These are phyloP conservation scores for Oreotrochilus melanogaster DNA, from an alignment of 2,113 vertebrate species.

Conservation along the genomic window DNA sequence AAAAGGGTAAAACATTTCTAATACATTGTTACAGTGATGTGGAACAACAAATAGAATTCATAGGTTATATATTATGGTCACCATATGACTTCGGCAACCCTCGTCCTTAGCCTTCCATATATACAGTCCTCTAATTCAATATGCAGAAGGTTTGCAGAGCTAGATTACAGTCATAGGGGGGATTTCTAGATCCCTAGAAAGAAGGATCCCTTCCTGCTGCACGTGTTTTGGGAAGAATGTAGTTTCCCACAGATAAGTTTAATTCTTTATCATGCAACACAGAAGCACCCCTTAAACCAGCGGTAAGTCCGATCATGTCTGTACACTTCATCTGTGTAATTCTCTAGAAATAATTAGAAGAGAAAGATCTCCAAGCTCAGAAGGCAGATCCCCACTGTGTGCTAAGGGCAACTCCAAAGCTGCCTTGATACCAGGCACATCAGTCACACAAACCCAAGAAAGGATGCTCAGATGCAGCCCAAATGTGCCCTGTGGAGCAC, in stretches of 20 bases:
- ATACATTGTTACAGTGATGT: not conserved
- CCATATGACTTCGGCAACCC: fast-evolving
- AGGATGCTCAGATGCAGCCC: not conserved
- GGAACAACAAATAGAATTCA: not conserved
- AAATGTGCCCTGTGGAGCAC: not conserved
- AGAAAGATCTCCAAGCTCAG: conserved; percentile 28
- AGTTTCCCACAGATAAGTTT: not conserved
- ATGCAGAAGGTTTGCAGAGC: not conserved
- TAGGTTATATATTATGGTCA: not conserved
- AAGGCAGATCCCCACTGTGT: conserved; percentile 2
- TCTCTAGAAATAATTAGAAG: conserved; percentile 57
- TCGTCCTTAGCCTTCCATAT: not conserved
- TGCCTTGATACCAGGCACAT: not conserved
- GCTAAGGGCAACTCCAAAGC: not conserved
- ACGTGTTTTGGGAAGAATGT: not conserved
- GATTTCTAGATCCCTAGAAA: not conserved
- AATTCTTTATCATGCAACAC: not conserved
- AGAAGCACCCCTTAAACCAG: not conserved
- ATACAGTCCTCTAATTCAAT: not conserved
- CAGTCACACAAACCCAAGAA: not conserved
- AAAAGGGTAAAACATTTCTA: not conserved
- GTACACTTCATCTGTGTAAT: conserved; percentile 24
- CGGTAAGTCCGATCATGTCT: not conserved
- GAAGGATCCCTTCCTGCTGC: not conserved
- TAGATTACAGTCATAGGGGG: not conserved